Evolutionary conservation across 2,888 invertebrate species (phyloP).

Genomic region (Thymelicus lineola): DNA sequence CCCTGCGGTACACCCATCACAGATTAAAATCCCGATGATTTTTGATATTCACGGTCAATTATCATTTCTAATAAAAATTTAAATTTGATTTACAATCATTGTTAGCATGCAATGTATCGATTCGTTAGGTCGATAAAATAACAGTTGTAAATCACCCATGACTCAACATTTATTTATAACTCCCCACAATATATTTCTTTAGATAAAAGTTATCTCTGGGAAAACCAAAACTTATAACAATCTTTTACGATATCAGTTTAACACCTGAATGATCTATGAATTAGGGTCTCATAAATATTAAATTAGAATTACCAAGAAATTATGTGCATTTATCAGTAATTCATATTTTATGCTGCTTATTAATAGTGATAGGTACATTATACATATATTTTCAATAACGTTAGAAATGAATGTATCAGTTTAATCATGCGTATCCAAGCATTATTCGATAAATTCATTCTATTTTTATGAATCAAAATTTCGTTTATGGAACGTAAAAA

Average conservation of each 20-base stretch:
- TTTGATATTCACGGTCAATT: too few species aligned
- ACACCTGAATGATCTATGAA: constrained; percentile 8
- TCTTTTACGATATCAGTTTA: not conserved
- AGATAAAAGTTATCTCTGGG: constrained; percentile 18
- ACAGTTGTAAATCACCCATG: constrained; percentile 1
- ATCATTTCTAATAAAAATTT: too few species aligned
- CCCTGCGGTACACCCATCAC: too few species aligned
- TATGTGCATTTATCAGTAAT: constrained; percentile 1
- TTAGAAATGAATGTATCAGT: not conserved
- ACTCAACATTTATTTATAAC: not conserved
- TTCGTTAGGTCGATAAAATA: not conserved
- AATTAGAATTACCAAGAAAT: not conserved
- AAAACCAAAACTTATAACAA: constrained; percentile 14
- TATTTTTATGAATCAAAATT: too few species aligned
- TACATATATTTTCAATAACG: not conserved
- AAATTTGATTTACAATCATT: too few species aligned
- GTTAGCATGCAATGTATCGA: not conserved
- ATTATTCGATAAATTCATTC: too few species aligned
- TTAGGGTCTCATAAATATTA: constrained; percentile 5
- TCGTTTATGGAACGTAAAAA: too few species aligned
- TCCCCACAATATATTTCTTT: not conserved
- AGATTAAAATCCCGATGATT: too few species aligned
- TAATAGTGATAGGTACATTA: not conserved
- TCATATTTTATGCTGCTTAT: not conserved
- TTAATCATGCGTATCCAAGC: too few species aligned